Conservation (phyloP, 2,888 invertebrate species). For the Eupithecia exiguata region DNA sequence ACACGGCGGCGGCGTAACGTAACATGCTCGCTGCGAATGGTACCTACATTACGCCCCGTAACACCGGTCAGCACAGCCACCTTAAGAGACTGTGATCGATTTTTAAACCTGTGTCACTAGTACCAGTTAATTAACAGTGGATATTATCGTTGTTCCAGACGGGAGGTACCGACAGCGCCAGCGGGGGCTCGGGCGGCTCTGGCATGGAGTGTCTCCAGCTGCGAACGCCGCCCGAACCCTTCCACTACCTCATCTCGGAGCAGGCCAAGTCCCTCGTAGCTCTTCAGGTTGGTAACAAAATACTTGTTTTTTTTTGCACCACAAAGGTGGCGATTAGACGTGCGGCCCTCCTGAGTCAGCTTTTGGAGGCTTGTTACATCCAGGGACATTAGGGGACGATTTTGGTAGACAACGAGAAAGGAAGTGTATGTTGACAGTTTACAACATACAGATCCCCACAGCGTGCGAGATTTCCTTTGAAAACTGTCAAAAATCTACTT, state of each 20-base stretch:
- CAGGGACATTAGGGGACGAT: neutral
- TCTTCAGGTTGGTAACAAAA: constrained; percentile 85
- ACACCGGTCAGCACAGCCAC: too few species aligned
- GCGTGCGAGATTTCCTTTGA: neutral
- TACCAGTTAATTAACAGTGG: neutral
- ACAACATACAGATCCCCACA: neutral
- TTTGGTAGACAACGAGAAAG: neutral
- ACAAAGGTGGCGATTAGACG: neutral
- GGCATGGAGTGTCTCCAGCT: constrained; percentile 93
- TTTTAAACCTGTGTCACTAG: neutral
- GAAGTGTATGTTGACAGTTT: neutral
- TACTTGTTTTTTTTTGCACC: neutral
- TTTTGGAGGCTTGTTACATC: neutral
- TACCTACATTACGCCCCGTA: too few species aligned
- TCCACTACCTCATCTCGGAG: constrained; percentile 93
- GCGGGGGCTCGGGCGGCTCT: constrained; percentile 84
- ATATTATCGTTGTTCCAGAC: constrained; percentile 65
- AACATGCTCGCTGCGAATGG: too few species aligned
- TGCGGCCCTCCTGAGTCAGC: too few species aligned
- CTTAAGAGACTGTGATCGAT: neutral
- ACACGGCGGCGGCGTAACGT: too few species aligned
- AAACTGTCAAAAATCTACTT: neutral
- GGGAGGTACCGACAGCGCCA: constrained; percentile 82
- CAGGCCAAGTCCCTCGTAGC: constrained; percentile 94
- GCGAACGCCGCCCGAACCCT: constrained; percentile 88